Percentiles rank a stretch among this genome's conserved stretches.
phyloP scores from a whole-genome alignment of 2,113 vertebrate species.

The Poeciliopsis retropinna region DNA sequence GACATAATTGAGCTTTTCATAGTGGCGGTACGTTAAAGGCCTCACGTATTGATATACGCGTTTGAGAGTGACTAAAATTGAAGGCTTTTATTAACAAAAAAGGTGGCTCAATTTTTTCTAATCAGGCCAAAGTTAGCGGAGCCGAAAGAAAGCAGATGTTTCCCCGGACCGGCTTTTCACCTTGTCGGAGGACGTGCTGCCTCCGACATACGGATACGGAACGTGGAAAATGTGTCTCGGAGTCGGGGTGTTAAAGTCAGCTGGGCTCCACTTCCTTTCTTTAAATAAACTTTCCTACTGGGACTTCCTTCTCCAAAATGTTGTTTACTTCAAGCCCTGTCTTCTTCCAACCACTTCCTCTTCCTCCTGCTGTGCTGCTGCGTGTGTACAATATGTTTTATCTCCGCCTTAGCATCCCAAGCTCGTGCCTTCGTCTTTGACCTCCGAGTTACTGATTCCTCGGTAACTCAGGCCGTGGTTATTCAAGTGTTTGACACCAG shows the following conservation, averaged over 20 bases:
- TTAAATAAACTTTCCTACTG: constrained; percentile 48
- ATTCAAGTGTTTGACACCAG: constrained; percentile 21
- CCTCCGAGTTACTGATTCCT: not conserved
- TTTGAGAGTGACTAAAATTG: constrained; percentile 61
- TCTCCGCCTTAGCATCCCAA: constrained; percentile 2
- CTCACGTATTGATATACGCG: constrained; percentile 66
- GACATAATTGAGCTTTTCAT: constrained; percentile 73
- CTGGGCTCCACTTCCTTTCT: constrained; percentile 63
- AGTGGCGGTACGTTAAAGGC: constrained; percentile 51
- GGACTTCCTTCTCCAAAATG: constrained; percentile 64
- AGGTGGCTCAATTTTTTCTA: constrained; percentile 38
- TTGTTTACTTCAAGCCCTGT: constrained; percentile 71
- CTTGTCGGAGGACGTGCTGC: constrained; percentile 51
- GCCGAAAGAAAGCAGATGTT: constrained; percentile 64
- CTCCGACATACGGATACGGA: constrained; percentile 30
- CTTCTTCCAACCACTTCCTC: constrained; percentile 67
- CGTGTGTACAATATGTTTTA: constrained; percentile 25
- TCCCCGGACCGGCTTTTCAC: constrained; percentile 52
- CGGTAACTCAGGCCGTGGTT: not conserved
- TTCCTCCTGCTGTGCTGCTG: constrained; percentile 61
- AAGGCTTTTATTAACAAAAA: constrained; percentile 58
- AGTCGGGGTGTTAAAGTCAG: constrained; percentile 65
- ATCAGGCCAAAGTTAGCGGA: constrained; percentile 42
- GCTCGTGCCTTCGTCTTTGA: not conserved
- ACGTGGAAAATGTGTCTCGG: constrained; percentile 4